phyloP scores from a whole-genome alignment of 2,888 invertebrate genomes.

The Meganola albula region DNA sequence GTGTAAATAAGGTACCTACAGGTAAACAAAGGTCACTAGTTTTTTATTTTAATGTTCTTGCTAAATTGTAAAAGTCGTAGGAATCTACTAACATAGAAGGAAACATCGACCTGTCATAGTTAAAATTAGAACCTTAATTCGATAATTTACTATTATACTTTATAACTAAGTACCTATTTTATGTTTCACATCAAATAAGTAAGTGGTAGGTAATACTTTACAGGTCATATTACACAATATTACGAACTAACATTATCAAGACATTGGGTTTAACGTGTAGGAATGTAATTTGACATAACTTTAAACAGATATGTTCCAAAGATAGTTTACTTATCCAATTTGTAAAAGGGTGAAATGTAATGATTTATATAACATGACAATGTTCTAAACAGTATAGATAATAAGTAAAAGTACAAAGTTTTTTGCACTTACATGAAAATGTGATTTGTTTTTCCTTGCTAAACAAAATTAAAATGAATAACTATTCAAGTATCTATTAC shows the following conservation, averaged over 20 bases:
- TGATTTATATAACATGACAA: too few relatives aligned
- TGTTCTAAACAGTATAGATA: too few relatives aligned
- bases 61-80: conserved; percentile 12
- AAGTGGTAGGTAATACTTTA: conserved; percentile 68
- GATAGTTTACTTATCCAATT: conserved; percentile 41
- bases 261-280: conserved; percentile 35
- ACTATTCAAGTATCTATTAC: too few relatives aligned
- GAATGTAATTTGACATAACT: conserved; percentile 52
- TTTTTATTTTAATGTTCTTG: conserved; percentile 10
- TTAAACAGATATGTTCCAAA: conserved; percentile 66
- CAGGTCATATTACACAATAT: conserved; percentile 36
- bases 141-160: conserved; percentile 26
- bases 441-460: too few relatives aligned
- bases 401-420: too few relatives aligned
- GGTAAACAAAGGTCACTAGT: too few relatives aligned
- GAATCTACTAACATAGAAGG: not conserved
- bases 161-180: conserved; percentile 27
- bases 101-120: not conserved
- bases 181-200: conserved; percentile 47
- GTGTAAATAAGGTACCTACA: conserved; percentile 10
- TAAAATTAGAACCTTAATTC: conserved; percentile 15
- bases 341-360: conserved; percentile 22
- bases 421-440: too few relatives aligned
- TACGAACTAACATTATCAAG: conserved; percentile 27
- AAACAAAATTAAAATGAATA: too few relatives aligned